phyloP scores from a whole-genome alignment of 2,797 vertebrate genomes.

The Ptychadena robeensis region DNA sequence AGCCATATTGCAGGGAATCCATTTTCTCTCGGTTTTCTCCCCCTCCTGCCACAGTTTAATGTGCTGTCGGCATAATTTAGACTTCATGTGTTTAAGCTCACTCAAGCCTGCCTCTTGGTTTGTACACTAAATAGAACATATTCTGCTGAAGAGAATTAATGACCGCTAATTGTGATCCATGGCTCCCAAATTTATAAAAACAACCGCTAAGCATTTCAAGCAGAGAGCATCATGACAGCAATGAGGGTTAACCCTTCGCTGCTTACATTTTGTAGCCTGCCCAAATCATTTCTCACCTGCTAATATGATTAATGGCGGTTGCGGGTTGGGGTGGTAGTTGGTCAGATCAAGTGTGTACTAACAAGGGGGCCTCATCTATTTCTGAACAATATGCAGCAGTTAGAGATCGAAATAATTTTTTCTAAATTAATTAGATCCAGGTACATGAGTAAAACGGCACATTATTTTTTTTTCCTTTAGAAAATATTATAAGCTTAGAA shows the following conservation, averaged over 20 bases:
- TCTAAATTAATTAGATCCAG: no score
- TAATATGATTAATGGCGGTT: no score
- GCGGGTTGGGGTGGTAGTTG: no score
- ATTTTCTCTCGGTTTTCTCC: conserved; percentile 74
- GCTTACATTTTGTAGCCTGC: not conserved
- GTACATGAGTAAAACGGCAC: no score
- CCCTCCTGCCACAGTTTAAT: conserved; percentile 75
- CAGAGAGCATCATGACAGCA: conserved; percentile 68
- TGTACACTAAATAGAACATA: conserved; percentile 80
- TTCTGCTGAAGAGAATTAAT: conserved; percentile 80
- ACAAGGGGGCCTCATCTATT: not conserved
- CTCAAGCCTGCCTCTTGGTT: conserved; percentile 76
- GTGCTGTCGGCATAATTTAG: conserved; percentile 81
- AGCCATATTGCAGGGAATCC: conserved; percentile 73
- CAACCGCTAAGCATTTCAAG: conserved; percentile 65
- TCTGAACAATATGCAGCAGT: no score
- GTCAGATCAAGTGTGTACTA: no score
- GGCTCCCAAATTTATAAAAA: conserved; percentile 69
- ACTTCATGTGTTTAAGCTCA: conserved; percentile 80
- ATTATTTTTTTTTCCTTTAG: no score
- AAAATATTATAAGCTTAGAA: no score
- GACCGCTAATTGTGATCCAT: conserved; percentile 77
- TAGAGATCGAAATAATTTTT: no score
- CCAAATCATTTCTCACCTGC: not conserved
- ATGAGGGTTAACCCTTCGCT: conserved; percentile 59